Conservation (phyloP, 2,113 vertebrate genomes). For the Brachionichthys hirsutus region DNA sequence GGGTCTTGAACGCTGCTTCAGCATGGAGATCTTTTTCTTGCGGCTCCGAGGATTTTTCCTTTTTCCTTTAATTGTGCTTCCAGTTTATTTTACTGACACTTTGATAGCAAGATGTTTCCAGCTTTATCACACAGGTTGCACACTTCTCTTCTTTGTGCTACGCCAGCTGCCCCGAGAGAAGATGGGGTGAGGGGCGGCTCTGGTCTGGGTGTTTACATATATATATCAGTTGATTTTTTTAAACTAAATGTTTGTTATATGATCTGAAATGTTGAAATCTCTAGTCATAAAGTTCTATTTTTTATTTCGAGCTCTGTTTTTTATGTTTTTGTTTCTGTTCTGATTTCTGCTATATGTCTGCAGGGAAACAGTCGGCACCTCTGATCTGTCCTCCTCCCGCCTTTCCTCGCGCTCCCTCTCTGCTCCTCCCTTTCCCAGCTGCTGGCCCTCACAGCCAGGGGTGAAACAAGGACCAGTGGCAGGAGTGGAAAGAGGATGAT, state of each 20-base stretch:
- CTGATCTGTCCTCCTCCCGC: conserved; percentile 27
- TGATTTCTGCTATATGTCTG: conserved; percentile 31
- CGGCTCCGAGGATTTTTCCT: conserved; percentile 30
- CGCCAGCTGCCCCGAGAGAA: conserved; percentile 74
- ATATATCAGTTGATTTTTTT: background rate
- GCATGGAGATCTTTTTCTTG: conserved; percentile 50
- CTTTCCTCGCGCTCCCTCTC: conserved; percentile 29
- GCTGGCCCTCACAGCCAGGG: conserved; percentile 45
- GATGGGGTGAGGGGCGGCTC: conserved; percentile 24
- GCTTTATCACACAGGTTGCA: conserved; percentile 80
- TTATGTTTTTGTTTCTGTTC: conserved; percentile 22
- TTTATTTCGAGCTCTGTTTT: conserved; percentile 17
- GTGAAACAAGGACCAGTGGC: conserved; percentile 47
- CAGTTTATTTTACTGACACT: conserved; percentile 72
- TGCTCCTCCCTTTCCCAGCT: conserved; percentile 56
- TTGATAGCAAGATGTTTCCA: conserved; percentile 74
- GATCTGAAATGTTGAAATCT: conserved; percentile 24
- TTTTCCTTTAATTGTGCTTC: conserved; percentile 55
- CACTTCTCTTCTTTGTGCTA: conserved; percentile 79
- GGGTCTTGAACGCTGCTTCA: conserved; percentile 41
- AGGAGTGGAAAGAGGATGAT: conserved; percentile 9
- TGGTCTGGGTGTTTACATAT: conserved; percentile 21
- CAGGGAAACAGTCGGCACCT: conserved; percentile 35
- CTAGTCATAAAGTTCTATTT: background rate
- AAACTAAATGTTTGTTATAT: conserved; percentile 27